phyloP scores from a whole-genome alignment of 1,140 invertebrate species.

The Scaptomyza pallida region DNA sequence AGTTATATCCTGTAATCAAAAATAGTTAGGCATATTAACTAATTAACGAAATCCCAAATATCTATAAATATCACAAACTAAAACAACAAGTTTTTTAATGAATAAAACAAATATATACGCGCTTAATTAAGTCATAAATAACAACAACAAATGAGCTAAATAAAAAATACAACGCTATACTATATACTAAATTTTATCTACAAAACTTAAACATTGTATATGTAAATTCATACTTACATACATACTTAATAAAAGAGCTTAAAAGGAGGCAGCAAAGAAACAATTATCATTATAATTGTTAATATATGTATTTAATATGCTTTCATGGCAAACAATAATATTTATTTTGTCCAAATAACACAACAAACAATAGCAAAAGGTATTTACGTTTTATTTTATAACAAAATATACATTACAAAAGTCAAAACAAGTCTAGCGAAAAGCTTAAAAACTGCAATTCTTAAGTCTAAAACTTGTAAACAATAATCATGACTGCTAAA shows the following conservation, averaged over 20 bases:
- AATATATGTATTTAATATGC: constrained; percentile 61
- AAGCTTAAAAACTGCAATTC: constrained; percentile 10
- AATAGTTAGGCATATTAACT: constrained; percentile 74
- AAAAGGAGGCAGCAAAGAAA: constrained; percentile 49
- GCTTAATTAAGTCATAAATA: constrained; percentile 30
- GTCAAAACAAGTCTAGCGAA: neutral
- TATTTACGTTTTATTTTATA: constrained; percentile 20
- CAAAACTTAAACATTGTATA: constrained; percentile 16
- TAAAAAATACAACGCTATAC: constrained; percentile 12
- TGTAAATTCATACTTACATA: constrained; percentile 50
- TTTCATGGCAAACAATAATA: constrained; percentile 33
- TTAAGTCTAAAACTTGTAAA: constrained; percentile 31
- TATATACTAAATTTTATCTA: constrained; percentile 38
- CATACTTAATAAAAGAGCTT: constrained; percentile 72
- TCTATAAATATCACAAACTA: constrained; percentile 43
- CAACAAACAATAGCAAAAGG: constrained; percentile 1
- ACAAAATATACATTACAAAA: constrained; percentile 3
- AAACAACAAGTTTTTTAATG: constrained; percentile 70
- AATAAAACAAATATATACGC: constrained; percentile 49
- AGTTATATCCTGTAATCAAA: constrained; percentile 7
- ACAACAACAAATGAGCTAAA: constrained; percentile 15
- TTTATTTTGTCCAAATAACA: constrained; percentile 4
- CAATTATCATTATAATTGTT: constrained; percentile 56
- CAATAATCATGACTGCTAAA: constrained; percentile 66
- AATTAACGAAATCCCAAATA: constrained; percentile 68